phyloP scores from a whole-genome alignment of 1,140 invertebrate species.

The Trypoxylus dichotomus region DNA sequence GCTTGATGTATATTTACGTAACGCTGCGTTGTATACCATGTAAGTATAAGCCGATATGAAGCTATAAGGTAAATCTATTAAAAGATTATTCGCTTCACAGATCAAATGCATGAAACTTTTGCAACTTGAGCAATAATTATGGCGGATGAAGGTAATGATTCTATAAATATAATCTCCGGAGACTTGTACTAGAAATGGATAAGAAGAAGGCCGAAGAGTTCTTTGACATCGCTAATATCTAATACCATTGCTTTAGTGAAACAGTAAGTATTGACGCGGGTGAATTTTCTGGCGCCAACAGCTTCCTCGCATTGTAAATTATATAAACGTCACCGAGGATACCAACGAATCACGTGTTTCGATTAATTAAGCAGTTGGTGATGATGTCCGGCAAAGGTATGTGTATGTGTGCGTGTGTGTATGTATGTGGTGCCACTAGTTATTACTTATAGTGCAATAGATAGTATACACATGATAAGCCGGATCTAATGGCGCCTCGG shows the following conservation, averaged over 20 bases:
- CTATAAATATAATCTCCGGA: neutral
- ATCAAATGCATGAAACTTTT: neutral
- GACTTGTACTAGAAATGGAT: neutral
- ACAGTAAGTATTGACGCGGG: neutral
- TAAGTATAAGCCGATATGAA: no score
- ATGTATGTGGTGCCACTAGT: neutral
- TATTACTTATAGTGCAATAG: constrained; percentile 9
- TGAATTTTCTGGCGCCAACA: constrained; percentile 15
- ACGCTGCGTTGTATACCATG: no score
- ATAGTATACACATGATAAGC: neutral
- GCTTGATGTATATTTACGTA: no score
- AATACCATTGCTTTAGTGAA: neutral
- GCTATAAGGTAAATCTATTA: no score
- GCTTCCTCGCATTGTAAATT: constrained; percentile 13
- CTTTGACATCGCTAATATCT: constrained; percentile 5
- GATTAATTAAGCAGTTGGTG: constrained; percentile 17
- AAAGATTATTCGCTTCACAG: no score
- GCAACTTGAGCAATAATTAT: neutral
- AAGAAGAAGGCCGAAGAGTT: neutral
- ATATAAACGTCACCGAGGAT: constrained; percentile 17
- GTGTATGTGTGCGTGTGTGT: no score
- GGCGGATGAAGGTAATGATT: no score
- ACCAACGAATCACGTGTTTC: constrained; percentile 3
- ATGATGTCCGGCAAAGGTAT: neutral
- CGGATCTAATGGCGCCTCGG: constrained; percentile 16